Evolutionary conservation across 2,797 vertebrate genomes (phyloP), one percentile per base, ranked within the genome.

Genomic region (Alauda arvensis): DNA sequence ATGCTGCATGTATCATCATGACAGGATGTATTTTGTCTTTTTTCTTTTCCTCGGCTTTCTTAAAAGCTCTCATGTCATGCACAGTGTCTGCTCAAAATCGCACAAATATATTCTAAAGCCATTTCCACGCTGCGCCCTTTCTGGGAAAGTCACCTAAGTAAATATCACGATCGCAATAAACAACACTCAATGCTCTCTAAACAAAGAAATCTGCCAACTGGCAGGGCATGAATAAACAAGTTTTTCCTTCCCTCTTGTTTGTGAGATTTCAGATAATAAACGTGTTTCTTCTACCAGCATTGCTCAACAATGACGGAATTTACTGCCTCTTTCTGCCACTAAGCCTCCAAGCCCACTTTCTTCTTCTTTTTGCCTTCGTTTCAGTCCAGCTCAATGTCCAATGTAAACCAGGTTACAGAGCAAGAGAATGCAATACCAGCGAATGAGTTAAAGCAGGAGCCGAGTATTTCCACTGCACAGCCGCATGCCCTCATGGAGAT

Each of bases 161-260:
- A 89, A 79, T 42, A 86, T 1, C 9, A 26, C 25, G 20, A 69
- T 48, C 52, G 29, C 53, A 65, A 80, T 46, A 87, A 91, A 65
- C 42, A 43, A 31, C 31, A 45, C 26, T 62, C 59, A 61, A 24
- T 0, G 29, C 31, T 93, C 65, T 81, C 85, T 33, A 55, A 80
- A 89, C 71, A 82, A 29, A 51, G 33, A 52, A 21, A 55, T 48
- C 39, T 81, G 75, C 51, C 89, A 92, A 46, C 53, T 78, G 72
- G 66, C 68, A 77, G 20, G 51, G 20, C 53, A 80, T 3, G 18
- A 81, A 81, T 68, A 93, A 90, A 87, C 69, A 90, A 91, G 78
- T 23, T 65, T 87, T 83, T 48, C 70, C 53, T 70, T 63, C 45
- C 24, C 49, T 55, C 53, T 62, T 74, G 46, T 87, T 85, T 57